Evolutionary conservation across 92 coral and sea anemone species (phyloP), one percentile per base, ranked within the genome.

Genomic region (Siderastrea siderea): DNA sequence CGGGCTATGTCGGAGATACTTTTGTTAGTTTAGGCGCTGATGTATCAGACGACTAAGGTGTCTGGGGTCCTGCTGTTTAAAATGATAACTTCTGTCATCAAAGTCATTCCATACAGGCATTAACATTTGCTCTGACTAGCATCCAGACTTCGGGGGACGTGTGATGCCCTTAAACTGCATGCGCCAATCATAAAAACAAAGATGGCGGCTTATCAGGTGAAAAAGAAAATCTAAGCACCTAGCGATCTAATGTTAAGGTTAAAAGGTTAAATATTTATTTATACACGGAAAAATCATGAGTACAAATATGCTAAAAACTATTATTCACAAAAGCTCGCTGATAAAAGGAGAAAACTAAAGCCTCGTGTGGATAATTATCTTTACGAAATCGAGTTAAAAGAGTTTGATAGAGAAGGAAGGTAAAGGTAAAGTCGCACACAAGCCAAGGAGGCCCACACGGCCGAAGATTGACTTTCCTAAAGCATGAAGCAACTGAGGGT

Each of bases 61-160:
- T 26, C 38, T 26, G 38, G 38, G 38, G 38, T 26, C 38, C 38
- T 26, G 38, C 38, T 26, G 38, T 26, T 26, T 26, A 26, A 26
- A 26, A 0, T 26, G 38, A 26, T 26, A 26, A 26, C 38, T 26
- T 26, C 38, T 26, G 38, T 7, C 17, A 69, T 45, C 74, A 69
- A 69, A 69, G 53, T 69, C 55, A 68, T 68, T 68, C 49, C 49
- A 7, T 26, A 68, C 50, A 68, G 49, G 8, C 9, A 44, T 68
- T 68, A 44, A 68, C 72, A 68, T 68, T 68, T 68, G 72, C 72
- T 68, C 49, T 68, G 49, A 38, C 72, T 68, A 4, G 72, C 49
- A 68, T 68, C 72, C 72, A 68, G 72, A 68, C 72, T 26, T 44
- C 49, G 47, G 72, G 47, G 2, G 61, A 68, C 10, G 13, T 38